A percentile compares a stretch with the other conserved stretches of the same genome.
These are phyloP conservation scores for Lasioglossum malachurum DNA, from an alignment of 2,888 invertebrate species.

Conservation along the genomic window DNA sequence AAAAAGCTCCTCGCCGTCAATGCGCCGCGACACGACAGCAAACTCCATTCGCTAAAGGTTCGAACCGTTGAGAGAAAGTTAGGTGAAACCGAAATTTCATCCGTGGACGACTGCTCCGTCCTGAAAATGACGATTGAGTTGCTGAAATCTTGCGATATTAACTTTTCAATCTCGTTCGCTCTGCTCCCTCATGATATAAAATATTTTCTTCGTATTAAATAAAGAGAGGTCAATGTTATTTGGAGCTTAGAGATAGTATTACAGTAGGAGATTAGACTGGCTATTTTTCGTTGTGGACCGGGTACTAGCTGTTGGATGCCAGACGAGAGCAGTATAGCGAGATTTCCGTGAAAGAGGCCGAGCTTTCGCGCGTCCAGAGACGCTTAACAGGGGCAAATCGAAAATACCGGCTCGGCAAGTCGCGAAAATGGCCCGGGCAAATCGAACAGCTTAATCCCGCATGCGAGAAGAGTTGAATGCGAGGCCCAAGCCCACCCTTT, in stretches of 20 bases:
- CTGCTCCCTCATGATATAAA: neutral
- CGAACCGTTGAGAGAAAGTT: neutral
- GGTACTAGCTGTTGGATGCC: neutral
- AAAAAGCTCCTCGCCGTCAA: constrained; percentile 18
- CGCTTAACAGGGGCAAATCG: constrained; percentile 70
- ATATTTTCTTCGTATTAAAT: neutral
- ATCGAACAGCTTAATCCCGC: constrained; percentile 76
- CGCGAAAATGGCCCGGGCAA: constrained; percentile 61
- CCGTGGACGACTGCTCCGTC: neutral
- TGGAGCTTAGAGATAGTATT: neutral
- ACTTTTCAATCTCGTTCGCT: neutral
- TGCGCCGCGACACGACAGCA: neutral
- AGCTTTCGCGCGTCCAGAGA: constrained; percentile 44
- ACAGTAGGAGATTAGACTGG: neutral
- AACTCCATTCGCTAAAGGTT: neutral
- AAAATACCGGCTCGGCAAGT: constrained; percentile 67
- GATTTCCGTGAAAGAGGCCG: constrained; percentile 1
- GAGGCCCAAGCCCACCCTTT: constrained; percentile 58
- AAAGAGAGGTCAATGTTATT: neutral
- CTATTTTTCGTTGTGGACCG: neutral
- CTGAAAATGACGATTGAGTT: neutral
- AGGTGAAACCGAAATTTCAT: neutral
- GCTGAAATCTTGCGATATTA: neutral
- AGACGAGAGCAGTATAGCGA: neutral
- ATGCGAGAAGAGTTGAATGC: constrained; percentile 74